Evolutionary conservation across 1,140 invertebrate genomes (phyloP), one percentile per base, ranked within the genome.

Genomic region (Zaprionus ghesquierei): DNA sequence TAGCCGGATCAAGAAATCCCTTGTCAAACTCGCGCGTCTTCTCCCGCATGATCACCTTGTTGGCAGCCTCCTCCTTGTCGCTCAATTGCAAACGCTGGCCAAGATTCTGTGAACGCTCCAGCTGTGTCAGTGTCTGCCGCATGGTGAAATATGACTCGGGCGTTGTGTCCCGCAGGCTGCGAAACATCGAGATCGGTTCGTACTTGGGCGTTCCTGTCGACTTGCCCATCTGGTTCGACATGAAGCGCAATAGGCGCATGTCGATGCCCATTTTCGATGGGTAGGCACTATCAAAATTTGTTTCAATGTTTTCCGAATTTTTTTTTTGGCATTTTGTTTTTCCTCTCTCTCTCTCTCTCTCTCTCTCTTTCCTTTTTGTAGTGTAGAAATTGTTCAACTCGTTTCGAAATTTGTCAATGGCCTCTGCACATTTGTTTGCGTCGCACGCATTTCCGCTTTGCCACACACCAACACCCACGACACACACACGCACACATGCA

Each of bases 391-490:
- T 13, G 20, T 15, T 10, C 20, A 12, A 63, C 9, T 15, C 25
- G 10, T 46, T 44, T 41, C 4, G 13, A 49, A 50, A 66, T 59
- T 58, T 66, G 54, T 59, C 29, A 33, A 66, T 55, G 50, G 25
- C 23, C 12, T n/a, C 41, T 22, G 50, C n/a, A 53, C 25, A 64
- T 54, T 64, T 41, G 23, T 38, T 69, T 56, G 53, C 58, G 33
- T 15, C 59, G 51, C 61, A 74, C 69, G 69, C 69, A 79, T 75
- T 78, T 78, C 69, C 76, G 63, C 51, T 72, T 72, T 56, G 38
- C 60, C 69, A 77, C 76, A 64, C 49, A 44, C 59, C 55, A 66
- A 59, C 73, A 69, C 46, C 58, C 55, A 27, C 23, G 0, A 35
- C 13, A 69, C 6, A 38, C 31, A 44, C 46, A 18, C 13, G 22